phyloP scores from a whole-genome alignment of 1,140 invertebrate species.

The Cyrtorhinus lividipennis region DNA sequence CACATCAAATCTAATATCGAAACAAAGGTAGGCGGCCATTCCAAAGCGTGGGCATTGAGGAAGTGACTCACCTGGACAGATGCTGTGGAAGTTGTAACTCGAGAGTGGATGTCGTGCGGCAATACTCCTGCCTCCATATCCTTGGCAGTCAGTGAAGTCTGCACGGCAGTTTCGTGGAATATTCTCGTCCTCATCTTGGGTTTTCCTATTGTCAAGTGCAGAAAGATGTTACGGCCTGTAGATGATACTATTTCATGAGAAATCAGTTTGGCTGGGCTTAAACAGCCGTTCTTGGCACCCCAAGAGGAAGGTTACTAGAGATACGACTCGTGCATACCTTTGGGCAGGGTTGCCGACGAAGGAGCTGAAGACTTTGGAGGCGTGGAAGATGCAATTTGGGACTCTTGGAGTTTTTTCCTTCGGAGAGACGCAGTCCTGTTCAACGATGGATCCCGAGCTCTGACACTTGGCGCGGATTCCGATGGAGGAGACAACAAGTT shows the following conservation, averaged over 20 bases:
- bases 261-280: no score
- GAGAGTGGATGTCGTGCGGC: constrained; percentile 17
- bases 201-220: no score
- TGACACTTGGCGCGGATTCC: constrained; percentile 27
- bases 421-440: constrained; percentile 27
- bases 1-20: no score
- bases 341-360: constrained; percentile 27
- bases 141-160: constrained; percentile 51
- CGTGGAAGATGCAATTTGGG: not conserved
- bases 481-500: constrained; percentile 13
- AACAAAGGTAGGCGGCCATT: no score
- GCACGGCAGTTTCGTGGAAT: constrained; percentile 57
- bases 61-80: constrained; percentile 24
- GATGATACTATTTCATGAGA: no score
- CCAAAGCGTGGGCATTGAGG: no score
- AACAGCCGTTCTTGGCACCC: no score
- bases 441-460: constrained; percentile 27
- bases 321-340: no score
- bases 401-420: constrained; percentile 24
- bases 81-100: constrained; percentile 21
- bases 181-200: constrained; percentile 43
- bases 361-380: constrained; percentile 26
- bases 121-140: constrained; percentile 52
- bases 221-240: no score
- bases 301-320: no score